Conservation (phyloP, 35 echinoderm and acorn worm genomes). For the Eucidaris tribuloides region DNA sequence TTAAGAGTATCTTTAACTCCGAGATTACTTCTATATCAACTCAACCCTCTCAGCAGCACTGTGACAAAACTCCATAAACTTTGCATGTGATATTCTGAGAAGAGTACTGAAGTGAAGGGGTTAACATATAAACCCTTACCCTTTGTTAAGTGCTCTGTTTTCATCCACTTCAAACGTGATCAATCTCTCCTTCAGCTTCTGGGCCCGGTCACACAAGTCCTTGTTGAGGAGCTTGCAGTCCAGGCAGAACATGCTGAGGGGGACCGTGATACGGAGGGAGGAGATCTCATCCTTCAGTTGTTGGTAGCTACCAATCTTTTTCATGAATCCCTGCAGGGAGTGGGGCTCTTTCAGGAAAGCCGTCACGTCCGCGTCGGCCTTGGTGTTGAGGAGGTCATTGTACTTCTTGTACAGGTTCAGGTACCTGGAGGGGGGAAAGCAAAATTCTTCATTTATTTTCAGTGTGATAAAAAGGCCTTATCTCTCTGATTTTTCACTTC, state of each 20-base stretch:
- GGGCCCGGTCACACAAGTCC: constrained; percentile 79
- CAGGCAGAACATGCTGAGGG: constrained; percentile 98
- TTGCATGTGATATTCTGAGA: constrained; percentile 95
- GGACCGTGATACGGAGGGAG: constrained; percentile 78
- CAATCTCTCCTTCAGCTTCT: constrained; percentile 94
- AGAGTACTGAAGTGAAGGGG: constrained; percentile 63
- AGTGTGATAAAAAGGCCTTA: no score
- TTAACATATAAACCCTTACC: constrained; percentile 82
- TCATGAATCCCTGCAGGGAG: constrained; percentile 84
- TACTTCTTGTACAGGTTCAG: constrained; percentile 98
- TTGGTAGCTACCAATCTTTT: constrained; percentile 90
- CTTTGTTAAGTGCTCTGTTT: constrained; percentile 88
- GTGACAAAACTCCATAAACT: no score
- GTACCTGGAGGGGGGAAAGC: constrained; percentile 50
- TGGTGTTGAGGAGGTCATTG: constrained; percentile 95
- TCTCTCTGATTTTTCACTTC: no score
- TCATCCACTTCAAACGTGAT: constrained; percentile 92
- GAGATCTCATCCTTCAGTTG: constrained; percentile 96
- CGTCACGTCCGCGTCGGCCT: constrained; percentile 91
- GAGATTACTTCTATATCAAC: no score
- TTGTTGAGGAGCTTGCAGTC: constrained; percentile 82
- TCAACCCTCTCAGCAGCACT: no score
- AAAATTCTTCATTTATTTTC: constrained; percentile 64
- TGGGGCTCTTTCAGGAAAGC: constrained; percentile 92
- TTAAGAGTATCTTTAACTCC: no score